These are phyloP conservation scores for Gonioctena quinquepunctata DNA, from an alignment of 1,140 invertebrate genomes.

Conservation along the genomic window DNA sequence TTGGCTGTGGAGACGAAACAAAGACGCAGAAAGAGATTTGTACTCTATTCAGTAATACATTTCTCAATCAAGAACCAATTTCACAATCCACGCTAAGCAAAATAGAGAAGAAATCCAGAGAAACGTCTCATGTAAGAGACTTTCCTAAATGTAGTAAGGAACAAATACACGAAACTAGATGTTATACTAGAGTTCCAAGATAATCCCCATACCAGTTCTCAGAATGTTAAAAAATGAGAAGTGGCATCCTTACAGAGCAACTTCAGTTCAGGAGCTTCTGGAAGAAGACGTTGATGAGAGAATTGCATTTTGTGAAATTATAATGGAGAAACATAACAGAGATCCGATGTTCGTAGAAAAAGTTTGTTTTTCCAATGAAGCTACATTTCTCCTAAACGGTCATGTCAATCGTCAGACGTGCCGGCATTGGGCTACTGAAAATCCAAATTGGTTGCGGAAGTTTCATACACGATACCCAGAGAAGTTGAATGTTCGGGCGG, in stretches of 20 bases:
- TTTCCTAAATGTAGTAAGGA: not conserved
- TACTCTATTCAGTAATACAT: not conserved
- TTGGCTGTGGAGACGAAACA: not conserved
- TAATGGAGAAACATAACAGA: not conserved
- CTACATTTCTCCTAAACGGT: not conserved
- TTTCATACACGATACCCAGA: not conserved
- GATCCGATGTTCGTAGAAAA: not conserved
- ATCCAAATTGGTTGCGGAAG: not conserved
- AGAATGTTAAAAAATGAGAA: not conserved
- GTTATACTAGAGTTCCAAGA: no score
- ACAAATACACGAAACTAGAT: no score
- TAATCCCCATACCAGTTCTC: not conserved
- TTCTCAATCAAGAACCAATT: not conserved
- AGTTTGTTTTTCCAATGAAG: not conserved
- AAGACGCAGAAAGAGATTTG: not conserved
- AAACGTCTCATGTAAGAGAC: not conserved
- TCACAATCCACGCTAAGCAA: not conserved
- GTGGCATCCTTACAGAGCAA: not conserved
- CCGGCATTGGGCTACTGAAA: not conserved
- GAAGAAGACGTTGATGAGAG: not conserved
- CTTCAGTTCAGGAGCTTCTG: not conserved
- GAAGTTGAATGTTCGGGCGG: not conserved
- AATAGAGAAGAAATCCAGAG: not conserved
- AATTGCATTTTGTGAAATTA: not conserved
- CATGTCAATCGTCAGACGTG: not conserved